Evolutionary conservation across 2,797 vertebrate species (phyloP).

Genomic region (Fistularia tabacaria): DNA sequence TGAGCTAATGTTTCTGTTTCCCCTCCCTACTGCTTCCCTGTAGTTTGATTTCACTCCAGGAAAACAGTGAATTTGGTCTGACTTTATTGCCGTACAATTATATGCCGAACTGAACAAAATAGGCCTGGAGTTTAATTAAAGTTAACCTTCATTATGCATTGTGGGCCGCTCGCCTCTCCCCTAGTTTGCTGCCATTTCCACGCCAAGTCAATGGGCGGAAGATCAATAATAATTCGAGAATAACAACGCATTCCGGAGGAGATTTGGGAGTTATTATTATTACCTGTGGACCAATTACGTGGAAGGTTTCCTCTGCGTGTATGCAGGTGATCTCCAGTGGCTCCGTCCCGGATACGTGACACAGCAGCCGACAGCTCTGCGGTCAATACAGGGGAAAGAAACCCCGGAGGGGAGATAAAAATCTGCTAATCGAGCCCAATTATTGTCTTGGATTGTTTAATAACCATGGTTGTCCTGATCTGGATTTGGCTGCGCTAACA

Average conservation of each 20-base stretch:
- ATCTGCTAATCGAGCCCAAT: too few relatives aligned
- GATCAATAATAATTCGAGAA: background rate
- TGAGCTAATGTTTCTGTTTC: constrained; percentile 21
- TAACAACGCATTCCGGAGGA: background rate
- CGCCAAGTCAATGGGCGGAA: background rate
- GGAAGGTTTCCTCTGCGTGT: constrained; percentile 96
- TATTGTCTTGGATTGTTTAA: too few relatives aligned
- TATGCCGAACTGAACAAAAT: constrained; percentile 9
- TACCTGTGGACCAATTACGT: constrained; percentile 97
- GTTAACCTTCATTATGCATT: background rate
- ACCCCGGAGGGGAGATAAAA: too few relatives aligned
- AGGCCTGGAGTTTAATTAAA: constrained; percentile 15
- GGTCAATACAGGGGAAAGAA: background rate
- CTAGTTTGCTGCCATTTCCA: background rate
- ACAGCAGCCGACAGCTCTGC: constrained; percentile 88
- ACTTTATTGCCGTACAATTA: constrained; percentile 3
- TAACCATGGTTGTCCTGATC: too few relatives aligned
- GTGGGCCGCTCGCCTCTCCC: background rate
- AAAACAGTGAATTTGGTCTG: background rate
- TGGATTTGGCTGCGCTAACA: too few relatives aligned
- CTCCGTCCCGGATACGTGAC: constrained; percentile 92
- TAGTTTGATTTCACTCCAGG: constrained; percentile 20
- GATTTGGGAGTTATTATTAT: constrained; percentile 1
- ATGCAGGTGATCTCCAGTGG: constrained; percentile 95
- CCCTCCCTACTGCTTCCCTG: background rate